Conservation (phyloP, 2,797 vertebrate genomes). For the Mus spretus region DNA sequence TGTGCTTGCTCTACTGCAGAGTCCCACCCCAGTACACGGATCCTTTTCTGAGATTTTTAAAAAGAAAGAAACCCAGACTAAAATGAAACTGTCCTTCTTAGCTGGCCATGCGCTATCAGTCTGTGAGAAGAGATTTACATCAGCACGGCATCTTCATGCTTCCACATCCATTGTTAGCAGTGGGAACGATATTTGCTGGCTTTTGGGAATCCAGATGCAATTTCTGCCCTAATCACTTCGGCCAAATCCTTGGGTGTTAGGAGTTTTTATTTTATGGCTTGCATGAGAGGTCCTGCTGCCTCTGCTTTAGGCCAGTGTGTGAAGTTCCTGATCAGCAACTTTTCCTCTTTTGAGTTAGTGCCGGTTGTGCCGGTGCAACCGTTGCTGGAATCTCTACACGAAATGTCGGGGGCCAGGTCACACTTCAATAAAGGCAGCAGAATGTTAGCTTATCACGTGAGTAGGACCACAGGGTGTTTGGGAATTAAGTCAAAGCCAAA, state of each 20-base stretch:
- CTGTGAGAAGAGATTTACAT: slow-evolving; percentile 33
- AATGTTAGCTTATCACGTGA: neutral
- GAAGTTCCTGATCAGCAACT: neutral
- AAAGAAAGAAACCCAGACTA: slow-evolving; percentile 11
- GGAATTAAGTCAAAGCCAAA: neutral
- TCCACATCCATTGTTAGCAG: neutral
- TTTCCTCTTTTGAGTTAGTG: neutral
- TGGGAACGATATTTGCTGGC: neutral
- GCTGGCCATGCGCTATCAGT: neutral
- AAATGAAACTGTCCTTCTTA: slow-evolving; percentile 63
- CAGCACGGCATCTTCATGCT: neutral
- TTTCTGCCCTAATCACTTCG: neutral
- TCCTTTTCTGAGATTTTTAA: neutral
- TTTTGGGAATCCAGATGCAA: slow-evolving; percentile 20
- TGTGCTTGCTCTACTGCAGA: neutral
- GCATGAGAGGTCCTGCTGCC: neutral
- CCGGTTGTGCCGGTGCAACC: neutral
- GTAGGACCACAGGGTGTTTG: neutral
- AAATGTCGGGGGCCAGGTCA: neutral
- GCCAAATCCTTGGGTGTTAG: neutral
- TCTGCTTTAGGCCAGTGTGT: neutral
- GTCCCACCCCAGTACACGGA: neutral
- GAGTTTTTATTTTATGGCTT: slow-evolving; percentile 28
- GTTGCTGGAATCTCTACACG: neutral
- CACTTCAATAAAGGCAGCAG: neutral